Percentiles rank a stretch among this genome's conserved stretches.
These are phyloP conservation scores for Neostethus bicornis DNA, from an alignment of 2,797 vertebrate species.

Conservation along the genomic window DNA sequence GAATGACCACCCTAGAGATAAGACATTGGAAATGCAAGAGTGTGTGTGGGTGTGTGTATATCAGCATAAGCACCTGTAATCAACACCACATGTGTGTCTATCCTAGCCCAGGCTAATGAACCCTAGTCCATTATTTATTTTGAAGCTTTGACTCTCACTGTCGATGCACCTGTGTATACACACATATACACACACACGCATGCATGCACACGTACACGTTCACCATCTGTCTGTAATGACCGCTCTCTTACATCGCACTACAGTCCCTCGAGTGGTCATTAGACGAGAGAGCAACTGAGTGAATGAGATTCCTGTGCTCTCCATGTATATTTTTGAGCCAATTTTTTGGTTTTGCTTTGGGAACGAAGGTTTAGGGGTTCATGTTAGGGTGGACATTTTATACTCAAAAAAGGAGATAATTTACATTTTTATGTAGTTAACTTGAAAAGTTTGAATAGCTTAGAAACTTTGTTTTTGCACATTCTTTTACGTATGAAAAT, in stretches of 20 bases:
- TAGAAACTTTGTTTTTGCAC: slow-evolving; percentile 28
- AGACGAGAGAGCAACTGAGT: slow-evolving; percentile 68
- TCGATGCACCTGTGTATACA: slow-evolving; percentile 81
- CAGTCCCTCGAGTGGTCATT: slow-evolving; percentile 84
- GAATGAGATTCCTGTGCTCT: slow-evolving; percentile 66
- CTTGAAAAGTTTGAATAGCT: slow-evolving; percentile 8
- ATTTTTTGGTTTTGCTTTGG: slow-evolving; percentile 50
- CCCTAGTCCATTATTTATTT: slow-evolving; percentile 81
- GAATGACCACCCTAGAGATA: slow-evolving; percentile 76
- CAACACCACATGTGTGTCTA: slow-evolving; percentile 79
- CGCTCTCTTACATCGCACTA: slow-evolving; percentile 68
- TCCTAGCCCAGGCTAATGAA: slow-evolving; percentile 77
- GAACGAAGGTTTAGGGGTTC: slow-evolving; percentile 32
- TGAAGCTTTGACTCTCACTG: slow-evolving; percentile 71
- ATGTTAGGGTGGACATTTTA: slow-evolving; percentile 39
- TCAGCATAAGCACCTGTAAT: slow-evolving; percentile 77
- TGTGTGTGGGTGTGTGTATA: slow-evolving; percentile 41
- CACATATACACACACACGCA: slow-evolving; percentile 11
- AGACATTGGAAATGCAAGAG: slow-evolving; percentile 63
- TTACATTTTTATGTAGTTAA: slow-evolving; percentile 13
- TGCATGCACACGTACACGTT: slow-evolving; percentile 32
- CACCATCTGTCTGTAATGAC: slow-evolving; percentile 83
- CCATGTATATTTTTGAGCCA: slow-evolving; percentile 49
- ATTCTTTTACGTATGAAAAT: slow-evolving; percentile 21
- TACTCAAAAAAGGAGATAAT: slow-evolving; percentile 46